A percentile compares a stretch with the other conserved stretches of the same genome.
phyloP scores from a whole-genome alignment of 2,888 invertebrate species.

The Parapristionchus giblindavisi region DNA sequence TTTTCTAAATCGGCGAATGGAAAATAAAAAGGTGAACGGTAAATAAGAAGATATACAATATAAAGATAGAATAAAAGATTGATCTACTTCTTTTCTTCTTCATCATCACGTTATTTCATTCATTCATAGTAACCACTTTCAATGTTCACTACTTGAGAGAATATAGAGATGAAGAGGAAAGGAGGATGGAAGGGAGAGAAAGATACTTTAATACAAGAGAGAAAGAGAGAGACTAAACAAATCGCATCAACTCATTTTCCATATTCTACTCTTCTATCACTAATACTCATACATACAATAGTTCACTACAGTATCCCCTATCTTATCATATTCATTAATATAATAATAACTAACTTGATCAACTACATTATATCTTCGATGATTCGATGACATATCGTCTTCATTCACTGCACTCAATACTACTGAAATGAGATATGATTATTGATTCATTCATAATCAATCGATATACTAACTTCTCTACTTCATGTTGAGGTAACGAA shows the following conservation, averaged over 20 bases:
- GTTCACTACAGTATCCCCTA: no score
- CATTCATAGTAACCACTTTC: no score
- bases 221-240: background rate
- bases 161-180: background rate
- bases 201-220: background rate
- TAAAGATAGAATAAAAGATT: no score
- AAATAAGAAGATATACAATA: background rate
- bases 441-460: background rate
- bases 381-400: constrained; percentile 29
- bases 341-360: constrained; percentile 26
- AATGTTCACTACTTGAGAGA: no score
- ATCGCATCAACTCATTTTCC: background rate
- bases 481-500: background rate
- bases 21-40: no score
- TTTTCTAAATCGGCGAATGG: no score
- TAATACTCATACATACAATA: background rate
- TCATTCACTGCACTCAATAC: constrained; percentile 29
- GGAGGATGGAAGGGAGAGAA: background rate
- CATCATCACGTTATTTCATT: no score
- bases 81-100: no score
- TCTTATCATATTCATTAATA: no score
- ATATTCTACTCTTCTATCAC: background rate
- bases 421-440: background rate
- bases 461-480: background rate
- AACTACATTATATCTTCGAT: constrained; percentile 6